Evolutionary conservation across 53 echinoderm and acorn worm species (phyloP), one percentile per base, ranked within the genome.

Genomic region (Stichopus horrens): DNA sequence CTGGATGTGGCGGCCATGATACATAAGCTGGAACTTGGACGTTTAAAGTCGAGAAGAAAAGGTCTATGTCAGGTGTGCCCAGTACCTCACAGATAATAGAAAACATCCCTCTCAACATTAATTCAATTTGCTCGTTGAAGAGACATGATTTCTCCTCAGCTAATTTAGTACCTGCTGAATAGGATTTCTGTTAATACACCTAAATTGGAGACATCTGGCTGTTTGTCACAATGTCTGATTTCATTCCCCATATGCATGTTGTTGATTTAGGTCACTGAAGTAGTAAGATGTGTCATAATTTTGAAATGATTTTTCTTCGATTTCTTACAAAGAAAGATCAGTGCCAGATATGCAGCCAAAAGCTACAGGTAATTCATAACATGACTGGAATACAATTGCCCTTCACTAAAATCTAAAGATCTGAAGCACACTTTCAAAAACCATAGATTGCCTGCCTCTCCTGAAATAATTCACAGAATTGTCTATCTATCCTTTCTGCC

Each of bases 61-160:
- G 20, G 63, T 90, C 90, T 14, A 93, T 55, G 13, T 93, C 76
- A 10, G 93, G 93, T 13, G 8, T 13, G 6, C 74, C 92, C 66
- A 18, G 74, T 16, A 74, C 23, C 19, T 51, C 13, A 53, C 37
- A 19, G 14, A 94, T 86, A 10, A 75, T 14, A 13, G 68, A 0
- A 55, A 91, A 94, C 13, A 76, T 23, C 5, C 6, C 57, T 19
- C 58, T 83, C 8, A 91, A 83, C 89, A 86, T 91, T 90, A 90
- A 94, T 85, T 94, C 94, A 22, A 60, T 86, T 73, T 88, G 87
- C 22, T 92, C 92, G 68, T 79, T 51, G 56, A 94, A 92, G 16
- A 52, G 14, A 22, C 92, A 51, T 56, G 94, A 94, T 81, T 88
- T 83, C 37, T 21, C 14, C 54, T 94, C 90, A 2, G 94, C 94